Evolutionary conservation across 2,888 invertebrate species (phyloP).

Genomic region (Eustalomyia histrio): DNA sequence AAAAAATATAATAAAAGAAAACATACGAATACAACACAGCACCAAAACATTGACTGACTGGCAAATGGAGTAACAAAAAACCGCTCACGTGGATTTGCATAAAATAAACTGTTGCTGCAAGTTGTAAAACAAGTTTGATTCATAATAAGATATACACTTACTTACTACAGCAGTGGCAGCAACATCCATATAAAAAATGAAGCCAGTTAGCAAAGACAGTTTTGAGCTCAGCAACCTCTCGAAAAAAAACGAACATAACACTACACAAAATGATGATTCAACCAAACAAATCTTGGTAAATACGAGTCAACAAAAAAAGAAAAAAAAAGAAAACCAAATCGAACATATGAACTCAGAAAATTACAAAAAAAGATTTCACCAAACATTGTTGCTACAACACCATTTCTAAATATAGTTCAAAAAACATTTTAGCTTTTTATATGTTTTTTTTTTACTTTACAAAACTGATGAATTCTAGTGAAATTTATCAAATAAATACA

Average conservation of each 20-base stretch:
- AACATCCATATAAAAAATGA: background rate
- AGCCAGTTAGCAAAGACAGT: conserved; percentile 48
- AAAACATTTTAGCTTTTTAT: no score
- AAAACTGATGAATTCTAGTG: no score
- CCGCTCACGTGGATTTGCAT: conserved; percentile 64
- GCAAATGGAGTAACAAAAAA: conserved; percentile 32
- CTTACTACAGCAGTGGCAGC: conserved; percentile 35
- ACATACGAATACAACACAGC: conserved; percentile 3
- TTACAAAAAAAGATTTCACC: conserved; percentile 52
- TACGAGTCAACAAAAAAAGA: background rate
- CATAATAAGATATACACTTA: conserved; percentile 54
- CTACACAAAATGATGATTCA: conserved; percentile 52
- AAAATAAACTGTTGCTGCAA: conserved; percentile 50
- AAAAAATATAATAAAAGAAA: conserved; percentile 28
- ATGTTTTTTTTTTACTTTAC: no score
- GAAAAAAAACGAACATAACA: conserved; percentile 4
- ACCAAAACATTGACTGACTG: background rate
- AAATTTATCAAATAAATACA: no score
- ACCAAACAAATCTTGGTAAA: conserved; percentile 26
- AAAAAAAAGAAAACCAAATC: conserved; percentile 48
- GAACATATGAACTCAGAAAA: conserved; percentile 53
- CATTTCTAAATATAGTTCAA: background rate
- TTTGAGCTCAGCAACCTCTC: conserved; percentile 55
- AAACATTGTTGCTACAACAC: conserved; percentile 20
- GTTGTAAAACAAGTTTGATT: conserved; percentile 62